Evolutionary conservation across 1,140 invertebrate genomes (phyloP).

Genomic region (Papilio helenus): DNA sequence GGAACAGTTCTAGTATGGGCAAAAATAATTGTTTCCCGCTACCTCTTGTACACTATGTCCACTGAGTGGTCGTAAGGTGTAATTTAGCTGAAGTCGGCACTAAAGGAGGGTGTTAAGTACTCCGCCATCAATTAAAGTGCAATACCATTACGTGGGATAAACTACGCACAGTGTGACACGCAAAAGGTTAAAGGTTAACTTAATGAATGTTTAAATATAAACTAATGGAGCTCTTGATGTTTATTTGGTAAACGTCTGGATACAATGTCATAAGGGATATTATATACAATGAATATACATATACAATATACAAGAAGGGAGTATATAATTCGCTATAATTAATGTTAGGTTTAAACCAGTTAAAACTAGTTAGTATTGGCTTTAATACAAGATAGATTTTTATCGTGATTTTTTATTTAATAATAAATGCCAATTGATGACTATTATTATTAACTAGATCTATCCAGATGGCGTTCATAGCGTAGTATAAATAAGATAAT

Average conservation of each 20-base stretch:
- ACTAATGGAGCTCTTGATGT: neutral
- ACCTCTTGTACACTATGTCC: neutral
- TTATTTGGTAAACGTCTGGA: too few species aligned
- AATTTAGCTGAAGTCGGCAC: slow-evolving; percentile 23
- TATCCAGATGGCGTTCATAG: neutral
- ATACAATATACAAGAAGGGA: too few species aligned
- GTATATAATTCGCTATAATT: too few species aligned
- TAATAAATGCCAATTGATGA: neutral
- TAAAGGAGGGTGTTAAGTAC: slow-evolving; percentile 25
- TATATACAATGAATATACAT: too few species aligned
- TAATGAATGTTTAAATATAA: neutral
- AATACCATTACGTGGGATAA: slow-evolving; percentile 21
- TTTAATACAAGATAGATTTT: neutral
- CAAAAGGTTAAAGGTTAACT: neutral
- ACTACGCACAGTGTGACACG: slow-evolving; percentile 16
- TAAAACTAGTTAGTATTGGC: too few species aligned
- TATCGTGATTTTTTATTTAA: neutral
- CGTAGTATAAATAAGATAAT: neutral
- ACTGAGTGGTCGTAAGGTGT: slow-evolving; percentile 7
- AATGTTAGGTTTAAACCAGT: too few species aligned
- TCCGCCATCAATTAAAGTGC: slow-evolving; percentile 25
- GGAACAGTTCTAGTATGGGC: too few species aligned
- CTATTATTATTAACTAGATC: neutral
- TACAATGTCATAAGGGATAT: too few species aligned
- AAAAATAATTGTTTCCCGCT: neutral